These are phyloP conservation scores for Morone chrysops DNA, from an alignment of 2,113 vertebrate genomes.

Conservation along the genomic window DNA sequence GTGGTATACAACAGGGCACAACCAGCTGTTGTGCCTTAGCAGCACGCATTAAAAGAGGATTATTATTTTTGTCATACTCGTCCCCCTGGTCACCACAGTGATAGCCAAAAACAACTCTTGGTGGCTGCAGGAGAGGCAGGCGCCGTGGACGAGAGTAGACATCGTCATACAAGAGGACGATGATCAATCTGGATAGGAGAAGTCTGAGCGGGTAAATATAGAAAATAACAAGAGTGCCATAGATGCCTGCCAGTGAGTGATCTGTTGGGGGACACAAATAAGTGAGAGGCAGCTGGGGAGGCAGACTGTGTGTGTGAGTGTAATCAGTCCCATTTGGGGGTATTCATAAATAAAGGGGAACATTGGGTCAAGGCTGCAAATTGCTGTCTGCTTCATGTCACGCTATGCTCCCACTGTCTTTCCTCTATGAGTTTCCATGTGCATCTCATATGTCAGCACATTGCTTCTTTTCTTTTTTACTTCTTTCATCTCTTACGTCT, in stretches of 20 bases:
- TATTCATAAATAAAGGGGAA: conserved; percentile 67
- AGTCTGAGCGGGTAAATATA: conserved; percentile 73
- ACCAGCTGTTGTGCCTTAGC: conserved; percentile 73
- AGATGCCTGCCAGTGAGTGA: conserved; percentile 71
- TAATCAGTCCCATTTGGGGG: conserved; percentile 55
- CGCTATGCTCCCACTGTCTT: background rate
- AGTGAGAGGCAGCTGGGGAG: conserved; percentile 73
- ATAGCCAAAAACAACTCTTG: conserved; percentile 69
- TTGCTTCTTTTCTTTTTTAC: background rate
- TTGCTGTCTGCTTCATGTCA: conserved; percentile 42
- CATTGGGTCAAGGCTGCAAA: conserved; percentile 55
- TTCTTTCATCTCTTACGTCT: conserved; percentile 40
- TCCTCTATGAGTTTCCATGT: conserved; percentile 11
- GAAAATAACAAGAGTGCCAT: conserved; percentile 78
- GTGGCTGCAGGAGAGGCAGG: conserved; percentile 47
- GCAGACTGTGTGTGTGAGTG: conserved; percentile 36
- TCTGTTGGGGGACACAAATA: conserved; percentile 67
- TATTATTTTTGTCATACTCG: conserved; percentile 74
- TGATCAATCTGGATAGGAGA: conserved; percentile 72
- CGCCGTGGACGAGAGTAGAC: conserved; percentile 47
- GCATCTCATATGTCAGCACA: conserved; percentile 11
- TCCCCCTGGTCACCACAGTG: conserved; percentile 55
- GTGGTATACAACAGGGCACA: conserved; percentile 34
- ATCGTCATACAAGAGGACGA: conserved; percentile 50
- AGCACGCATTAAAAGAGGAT: conserved; percentile 71